Evolutionary conservation across 2,888 invertebrate genomes (phyloP).

Genomic region (Anthrax anthrax): DNA sequence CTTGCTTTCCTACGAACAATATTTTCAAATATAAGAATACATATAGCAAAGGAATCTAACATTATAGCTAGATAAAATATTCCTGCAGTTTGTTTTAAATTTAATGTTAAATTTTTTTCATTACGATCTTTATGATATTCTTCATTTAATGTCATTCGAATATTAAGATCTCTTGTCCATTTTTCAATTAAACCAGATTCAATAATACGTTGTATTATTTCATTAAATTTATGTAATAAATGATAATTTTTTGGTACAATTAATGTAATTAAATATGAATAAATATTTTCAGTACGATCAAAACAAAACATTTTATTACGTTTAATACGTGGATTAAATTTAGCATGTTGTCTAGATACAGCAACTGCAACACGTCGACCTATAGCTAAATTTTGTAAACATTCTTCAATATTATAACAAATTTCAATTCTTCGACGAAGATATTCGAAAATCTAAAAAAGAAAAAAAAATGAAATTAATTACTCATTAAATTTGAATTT

Average conservation of each 20-base stretch:
- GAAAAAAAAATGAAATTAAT: too few relatives aligned
- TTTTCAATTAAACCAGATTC: constrained; percentile 32
- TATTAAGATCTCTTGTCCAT: constrained; percentile 28
- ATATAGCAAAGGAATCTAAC: background rate
- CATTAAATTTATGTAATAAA: constrained; percentile 27
- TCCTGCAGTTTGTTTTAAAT: constrained; percentile 21
- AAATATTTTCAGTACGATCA: constrained; percentile 26
- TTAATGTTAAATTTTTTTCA: constrained; percentile 14
- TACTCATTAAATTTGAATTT: background rate
- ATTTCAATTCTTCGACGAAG: constrained; percentile 26
- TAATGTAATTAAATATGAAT: constrained; percentile 28
- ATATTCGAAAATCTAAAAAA: constrained; percentile 22
- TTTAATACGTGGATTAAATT: constrained; percentile 26
- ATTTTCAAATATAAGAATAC: background rate
- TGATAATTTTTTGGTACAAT: constrained; percentile 27
- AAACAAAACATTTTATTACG: constrained; percentile 28
- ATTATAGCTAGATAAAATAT: constrained; percentile 17
- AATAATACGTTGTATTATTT: constrained; percentile 25
- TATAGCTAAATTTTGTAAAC: constrained; percentile 20
- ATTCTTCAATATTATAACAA: constrained; percentile 28
- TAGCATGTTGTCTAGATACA: constrained; percentile 26
- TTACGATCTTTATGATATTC: constrained; percentile 4
- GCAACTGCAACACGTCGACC: constrained; percentile 24
- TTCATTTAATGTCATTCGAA: constrained; percentile 20
- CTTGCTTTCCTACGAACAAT: background rate